Conservation (phyloP, 2,888 invertebrate species). For the Sphecodes monilicornis region DNA sequence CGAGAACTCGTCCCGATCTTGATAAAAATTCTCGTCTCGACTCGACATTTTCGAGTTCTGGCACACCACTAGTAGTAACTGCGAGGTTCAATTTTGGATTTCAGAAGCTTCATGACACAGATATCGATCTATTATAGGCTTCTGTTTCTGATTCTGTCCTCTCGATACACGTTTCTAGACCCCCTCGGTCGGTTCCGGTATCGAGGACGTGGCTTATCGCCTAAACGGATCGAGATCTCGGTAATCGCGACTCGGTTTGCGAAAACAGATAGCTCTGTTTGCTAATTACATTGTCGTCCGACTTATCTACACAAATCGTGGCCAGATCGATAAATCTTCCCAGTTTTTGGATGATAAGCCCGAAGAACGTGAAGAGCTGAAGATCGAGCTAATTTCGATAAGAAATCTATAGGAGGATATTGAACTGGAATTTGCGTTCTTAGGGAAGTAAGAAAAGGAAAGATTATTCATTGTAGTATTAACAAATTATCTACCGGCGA, state of each 20-base stretch:
- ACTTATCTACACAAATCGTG: neutral
- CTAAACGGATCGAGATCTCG: neutral
- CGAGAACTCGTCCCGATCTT: too few relatives aligned
- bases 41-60: neutral
- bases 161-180: neutral
- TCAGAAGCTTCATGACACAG: neutral
- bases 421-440: neutral
- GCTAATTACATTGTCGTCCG: constrained; percentile 24
- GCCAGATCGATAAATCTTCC: neutral
- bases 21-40: too few relatives aligned
- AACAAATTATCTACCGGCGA: too few relatives aligned
- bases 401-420: neutral
- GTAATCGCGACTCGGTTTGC: neutral
- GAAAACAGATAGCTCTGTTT: neutral
- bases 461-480: too few relatives aligned
- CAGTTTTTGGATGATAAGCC: neutral
- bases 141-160: neutral
- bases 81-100: neutral
- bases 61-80: neutral
- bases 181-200: neutral
- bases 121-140: neutral
- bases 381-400: neutral
- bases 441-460: too few relatives aligned
- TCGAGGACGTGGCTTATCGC: constrained; percentile 5
- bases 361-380: neutral